These are phyloP conservation scores for Chiloscyllium punctatum DNA, from an alignment of 2,797 vertebrate species.

Conservation along the genomic window DNA sequence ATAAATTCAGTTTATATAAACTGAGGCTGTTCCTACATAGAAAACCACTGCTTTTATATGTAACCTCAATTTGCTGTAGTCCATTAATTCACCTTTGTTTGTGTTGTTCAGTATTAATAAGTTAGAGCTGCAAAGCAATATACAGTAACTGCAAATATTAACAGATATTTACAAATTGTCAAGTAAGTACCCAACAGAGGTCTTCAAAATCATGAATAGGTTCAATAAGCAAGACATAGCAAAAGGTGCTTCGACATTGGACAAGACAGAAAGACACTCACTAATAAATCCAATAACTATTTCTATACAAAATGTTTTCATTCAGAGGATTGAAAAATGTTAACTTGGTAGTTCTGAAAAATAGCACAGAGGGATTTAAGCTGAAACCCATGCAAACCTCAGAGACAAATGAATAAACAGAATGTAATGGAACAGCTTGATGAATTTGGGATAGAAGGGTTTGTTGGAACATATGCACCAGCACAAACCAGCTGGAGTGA, in stretches of 20 bases:
- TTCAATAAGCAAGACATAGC: not conserved
- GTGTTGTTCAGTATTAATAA: not conserved
- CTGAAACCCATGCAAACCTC: not conserved
- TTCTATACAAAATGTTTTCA: not conserved
- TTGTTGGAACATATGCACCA: not conserved
- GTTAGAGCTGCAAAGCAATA: not conserved
- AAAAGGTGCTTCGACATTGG: not conserved
- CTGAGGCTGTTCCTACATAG: not conserved
- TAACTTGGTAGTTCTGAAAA: not conserved
- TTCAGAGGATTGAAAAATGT: not conserved
- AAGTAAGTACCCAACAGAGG: not conserved
- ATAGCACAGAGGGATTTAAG: not conserved
- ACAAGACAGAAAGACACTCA: not conserved
- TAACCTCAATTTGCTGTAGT: not conserved
- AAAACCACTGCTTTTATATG: not conserved
- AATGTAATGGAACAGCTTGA: not conserved
- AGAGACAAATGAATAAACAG: not conserved
- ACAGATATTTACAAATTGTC: not conserved
- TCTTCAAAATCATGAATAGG: not conserved
- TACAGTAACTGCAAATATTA: not conserved
- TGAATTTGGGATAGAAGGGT: not conserved
- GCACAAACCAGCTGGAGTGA: not conserved
- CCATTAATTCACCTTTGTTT: not conserved
- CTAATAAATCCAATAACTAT: not conserved
- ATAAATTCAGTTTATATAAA: not conserved